phyloP scores from a whole-genome alignment of 1,140 invertebrate genomes.

The Mycetomoellerius zeteki region DNA sequence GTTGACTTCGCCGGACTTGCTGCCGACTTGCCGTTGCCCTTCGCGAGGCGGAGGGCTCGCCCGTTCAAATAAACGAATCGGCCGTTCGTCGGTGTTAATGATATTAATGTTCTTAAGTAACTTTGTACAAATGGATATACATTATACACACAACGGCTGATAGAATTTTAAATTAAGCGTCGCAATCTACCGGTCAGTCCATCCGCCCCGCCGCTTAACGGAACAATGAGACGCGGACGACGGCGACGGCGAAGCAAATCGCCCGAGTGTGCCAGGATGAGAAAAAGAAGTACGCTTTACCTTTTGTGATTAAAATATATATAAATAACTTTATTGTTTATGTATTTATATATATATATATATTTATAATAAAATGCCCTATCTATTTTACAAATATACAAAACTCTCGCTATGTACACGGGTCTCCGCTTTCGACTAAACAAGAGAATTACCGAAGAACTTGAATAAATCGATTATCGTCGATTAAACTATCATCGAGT shows the following conservation, averaged over 20 bases:
- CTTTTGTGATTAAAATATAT: constrained; percentile 78
- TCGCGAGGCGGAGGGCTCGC: background rate
- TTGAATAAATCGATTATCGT: constrained; percentile 72
- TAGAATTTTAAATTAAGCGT: constrained; percentile 61
- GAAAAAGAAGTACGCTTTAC: constrained; percentile 52
- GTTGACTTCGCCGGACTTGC: constrained; percentile 19
- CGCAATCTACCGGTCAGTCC: constrained; percentile 10
- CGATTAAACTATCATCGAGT: constrained; percentile 76
- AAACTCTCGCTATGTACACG: constrained; percentile 76
- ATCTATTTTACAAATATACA: constrained; percentile 79
- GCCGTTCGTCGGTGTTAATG: constrained; percentile 37
- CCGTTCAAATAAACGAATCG: constrained; percentile 17
- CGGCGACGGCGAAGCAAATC: constrained; percentile 4
- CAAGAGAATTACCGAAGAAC: constrained; percentile 61
- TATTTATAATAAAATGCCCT: constrained; percentile 78
- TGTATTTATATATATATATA: constrained; percentile 76
- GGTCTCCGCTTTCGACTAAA: constrained; percentile 67
- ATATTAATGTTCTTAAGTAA: constrained; percentile 34
- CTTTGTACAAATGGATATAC: constrained; percentile 53
- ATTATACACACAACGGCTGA: constrained; percentile 64
- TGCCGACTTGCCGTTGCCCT: constrained; percentile 14
- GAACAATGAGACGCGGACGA: constrained; percentile 36
- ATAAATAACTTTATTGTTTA: constrained; percentile 80
- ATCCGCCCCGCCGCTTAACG: background rate
- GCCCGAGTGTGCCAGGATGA: constrained; percentile 39